Percentiles rank a stretch among this genome's conserved stretches.
Conservation (phyloP, 37 sponge, comb jelly and placozoan genomes). For the Eunapius fragilis region DNA sequence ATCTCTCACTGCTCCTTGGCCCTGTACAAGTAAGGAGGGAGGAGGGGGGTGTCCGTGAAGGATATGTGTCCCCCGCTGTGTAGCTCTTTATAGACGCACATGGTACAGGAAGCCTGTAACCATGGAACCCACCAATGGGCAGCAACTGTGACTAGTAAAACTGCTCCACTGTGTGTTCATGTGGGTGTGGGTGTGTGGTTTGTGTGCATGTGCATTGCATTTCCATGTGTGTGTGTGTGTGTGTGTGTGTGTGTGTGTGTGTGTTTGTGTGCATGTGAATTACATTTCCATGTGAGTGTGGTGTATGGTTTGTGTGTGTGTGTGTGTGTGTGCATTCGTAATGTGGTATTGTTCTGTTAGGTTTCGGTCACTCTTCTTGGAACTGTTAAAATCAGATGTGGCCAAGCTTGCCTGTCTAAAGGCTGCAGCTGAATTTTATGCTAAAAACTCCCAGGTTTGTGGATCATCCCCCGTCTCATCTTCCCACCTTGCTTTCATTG, state of each 20-base stretch:
- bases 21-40: slow-evolving; percentile 64
- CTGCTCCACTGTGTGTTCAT: no score
- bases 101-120: no score
- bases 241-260: neutral
- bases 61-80: neutral
- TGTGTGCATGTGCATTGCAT: no score
- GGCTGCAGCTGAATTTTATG: slow-evolving; percentile 66
- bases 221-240: neutral
- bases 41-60: neutral
- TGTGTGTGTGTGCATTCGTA: neutral
- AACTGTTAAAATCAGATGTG: slow-evolving; percentile 45
- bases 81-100: no score
- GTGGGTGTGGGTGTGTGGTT: no score
- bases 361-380: slow-evolving; percentile 70
- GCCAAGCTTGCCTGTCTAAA: slow-evolving; percentile 50
- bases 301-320: neutral
- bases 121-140: no score
- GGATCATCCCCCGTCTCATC: neutral
- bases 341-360: slow-evolving; percentile 25
- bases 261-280: neutral
- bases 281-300: neutral
- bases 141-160: no score
- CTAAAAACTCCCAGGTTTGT: slow-evolving; percentile 60
- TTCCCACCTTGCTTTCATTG: no score
- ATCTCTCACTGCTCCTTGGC: slow-evolving; percentile 87